These are phyloP conservation scores for Acromyrmex heyeri DNA, from an alignment of 1,140 invertebrate species.

Conservation along the genomic window DNA sequence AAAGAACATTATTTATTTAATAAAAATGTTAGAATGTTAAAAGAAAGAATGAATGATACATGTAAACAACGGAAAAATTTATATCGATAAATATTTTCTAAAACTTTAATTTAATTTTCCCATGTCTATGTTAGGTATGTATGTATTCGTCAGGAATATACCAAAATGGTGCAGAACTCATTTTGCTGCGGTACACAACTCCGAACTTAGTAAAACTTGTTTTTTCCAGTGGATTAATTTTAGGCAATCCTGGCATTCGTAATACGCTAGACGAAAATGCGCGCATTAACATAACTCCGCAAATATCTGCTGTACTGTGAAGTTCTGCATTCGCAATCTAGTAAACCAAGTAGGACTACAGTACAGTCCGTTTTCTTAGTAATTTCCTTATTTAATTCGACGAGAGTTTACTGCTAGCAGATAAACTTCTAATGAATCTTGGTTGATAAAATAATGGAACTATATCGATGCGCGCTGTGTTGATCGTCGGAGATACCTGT, in stretches of 20 bases:
- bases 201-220: constrained; percentile 17
- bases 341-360: not conserved
- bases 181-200: not conserved
- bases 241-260: constrained; percentile 29
- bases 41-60: no score
- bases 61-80: not conserved
- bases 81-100: not conserved
- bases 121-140: not conserved
- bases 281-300: constrained; percentile 49
- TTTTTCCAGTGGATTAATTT: constrained; percentile 55
- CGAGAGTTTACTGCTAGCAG: not conserved
- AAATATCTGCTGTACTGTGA: constrained; percentile 22
- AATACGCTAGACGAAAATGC: constrained; percentile 47
- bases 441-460: constrained; percentile 46
- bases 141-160: not conserved
- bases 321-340: constrained; percentile 14
- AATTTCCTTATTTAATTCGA: constrained; percentile 12
- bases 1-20: not conserved
- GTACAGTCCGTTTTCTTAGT: not conserved
- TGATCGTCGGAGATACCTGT: constrained; percentile 4
- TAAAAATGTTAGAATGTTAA: not conserved
- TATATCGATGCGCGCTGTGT: constrained; percentile 10
- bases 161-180: not conserved
- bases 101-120: not conserved
- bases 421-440: constrained; percentile 42